These are phyloP conservation scores for Cyprinus carpio DNA, from an alignment of 2,113 vertebrate species.

Conservation along the genomic window DNA sequence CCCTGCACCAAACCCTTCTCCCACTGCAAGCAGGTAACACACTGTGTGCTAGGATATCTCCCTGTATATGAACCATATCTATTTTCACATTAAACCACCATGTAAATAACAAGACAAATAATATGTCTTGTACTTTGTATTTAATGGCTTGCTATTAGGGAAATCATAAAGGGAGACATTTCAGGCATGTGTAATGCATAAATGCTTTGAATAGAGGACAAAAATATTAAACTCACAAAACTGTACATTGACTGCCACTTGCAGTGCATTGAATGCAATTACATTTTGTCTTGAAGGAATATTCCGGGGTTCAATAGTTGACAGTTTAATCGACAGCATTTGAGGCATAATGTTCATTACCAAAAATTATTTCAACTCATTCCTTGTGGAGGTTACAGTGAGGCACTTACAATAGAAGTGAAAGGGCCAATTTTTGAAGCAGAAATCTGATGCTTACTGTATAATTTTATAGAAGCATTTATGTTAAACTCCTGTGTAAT, in stretches of 20 bases:
- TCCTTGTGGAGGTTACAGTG: not conserved
- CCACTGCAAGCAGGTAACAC: conserved; percentile 93
- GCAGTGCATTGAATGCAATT: conserved; percentile 23
- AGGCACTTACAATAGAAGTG: not conserved
- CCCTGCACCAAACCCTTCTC: conserved; percentile 94
- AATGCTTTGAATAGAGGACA: conserved; percentile 1
- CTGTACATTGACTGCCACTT: conserved; percentile 11
- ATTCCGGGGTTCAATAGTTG: not conserved
- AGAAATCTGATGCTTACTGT: no score
- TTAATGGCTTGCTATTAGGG: not conserved
- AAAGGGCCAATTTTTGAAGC: not conserved
- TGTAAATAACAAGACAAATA: not conserved
- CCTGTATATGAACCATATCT: not conserved
- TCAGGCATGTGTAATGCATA: not conserved
- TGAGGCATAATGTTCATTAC: not conserved
- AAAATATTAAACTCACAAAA: not conserved
- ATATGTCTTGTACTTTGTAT: not conserved
- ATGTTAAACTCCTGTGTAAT: no score
- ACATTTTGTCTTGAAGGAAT: not conserved
- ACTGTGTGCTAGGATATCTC: not conserved
- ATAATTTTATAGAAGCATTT: no score
- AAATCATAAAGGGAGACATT: conserved; percentile 20
- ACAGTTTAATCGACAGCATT: not conserved
- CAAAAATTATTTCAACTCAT: not conserved
- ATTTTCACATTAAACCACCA: not conserved